Evolutionary conservation across 2,113 vertebrate genomes (phyloP), one percentile per base, ranked within the genome.

Genomic region (Rhynchopsitta pachyrhyncha): DNA sequence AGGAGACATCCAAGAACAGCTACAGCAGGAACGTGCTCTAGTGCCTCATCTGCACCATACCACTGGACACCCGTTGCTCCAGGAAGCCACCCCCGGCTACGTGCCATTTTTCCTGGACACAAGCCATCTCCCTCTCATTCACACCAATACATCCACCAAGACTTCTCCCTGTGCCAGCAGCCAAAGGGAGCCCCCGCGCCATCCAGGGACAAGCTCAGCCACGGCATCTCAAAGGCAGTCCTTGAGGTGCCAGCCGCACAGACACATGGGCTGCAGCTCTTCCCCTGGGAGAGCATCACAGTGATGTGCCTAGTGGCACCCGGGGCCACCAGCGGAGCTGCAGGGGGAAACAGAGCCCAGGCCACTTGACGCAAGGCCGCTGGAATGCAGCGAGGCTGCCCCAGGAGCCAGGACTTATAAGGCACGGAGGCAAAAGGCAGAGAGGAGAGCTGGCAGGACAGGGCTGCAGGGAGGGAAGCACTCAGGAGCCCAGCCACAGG

Each of bases 321-420:
- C 1, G 1, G 59, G 18, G 28, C 31, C 31, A 8, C 31, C 5
- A 1, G 46, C 20, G 25, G 68, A 84, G 81, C 20, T 5, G 0
- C 31, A 6, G 68, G 13, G 17, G 16, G 27, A 47, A 12, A 10
- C 19, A 3, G 57, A 71, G n/a, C 78, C 60, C 31, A 73, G 69
- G 88, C 95, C 88, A 92, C 96, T 97, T 97, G 98, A 98, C 84
- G 59, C 4, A 8, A 98, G 97, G 47, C 35, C 4, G 68, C 96
- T 96, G 98, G 98, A 98, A 98, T 97, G 97, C 91, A 4, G 95
- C 3, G 95, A 85, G 10, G 35, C 93, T 83, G 94, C 76, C 42
- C 78, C 9, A 1, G 73, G 85, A 97, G 80, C 89, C 93, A 1
- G 97, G 97, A 98, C 98, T 98, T 98, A 98, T 97, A 98, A 98